These are phyloP conservation scores for Brachylomia viminalis DNA, from an alignment of 2,888 invertebrate species.

Conservation along the genomic window DNA sequence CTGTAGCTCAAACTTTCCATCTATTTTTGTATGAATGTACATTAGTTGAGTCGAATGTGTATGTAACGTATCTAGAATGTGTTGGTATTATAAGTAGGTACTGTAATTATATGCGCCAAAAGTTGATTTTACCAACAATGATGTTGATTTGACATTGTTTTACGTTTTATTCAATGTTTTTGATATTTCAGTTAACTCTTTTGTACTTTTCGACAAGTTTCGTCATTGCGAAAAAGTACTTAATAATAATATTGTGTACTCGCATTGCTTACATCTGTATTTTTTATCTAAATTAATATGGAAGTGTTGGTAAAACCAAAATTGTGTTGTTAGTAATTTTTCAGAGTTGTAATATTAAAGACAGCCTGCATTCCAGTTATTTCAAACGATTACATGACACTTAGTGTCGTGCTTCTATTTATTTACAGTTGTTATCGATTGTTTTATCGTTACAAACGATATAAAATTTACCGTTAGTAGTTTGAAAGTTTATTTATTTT, in stretches of 20 bases:
- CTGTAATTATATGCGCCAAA: conserved; percentile 73
- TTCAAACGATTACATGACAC: conserved; percentile 45
- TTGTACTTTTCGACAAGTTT: conserved; percentile 60
- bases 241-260: conserved; percentile 39
- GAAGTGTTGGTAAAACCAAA: conserved; percentile 58
- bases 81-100: conserved; percentile 57
- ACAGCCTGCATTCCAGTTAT: conserved; percentile 79
- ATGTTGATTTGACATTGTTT: conserved; percentile 5
- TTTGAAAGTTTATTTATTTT: conserved; percentile 16
- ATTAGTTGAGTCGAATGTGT: conserved; percentile 55
- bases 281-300: conserved; percentile 6
- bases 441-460: conserved; percentile 79
- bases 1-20: conserved; percentile 65
- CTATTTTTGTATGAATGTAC: conserved; percentile 85
- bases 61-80: conserved; percentile 52
- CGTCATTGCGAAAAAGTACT: conserved; percentile 57
- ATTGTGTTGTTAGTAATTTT: conserved; percentile 30
- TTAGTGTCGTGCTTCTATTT: conserved; percentile 55
- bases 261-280: conserved; percentile 21
- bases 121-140: conserved; percentile 57
- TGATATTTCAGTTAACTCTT: conserved; percentile 39
- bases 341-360: conserved; percentile 58
- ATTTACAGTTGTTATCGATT: conserved; percentile 59
- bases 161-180: not conserved
- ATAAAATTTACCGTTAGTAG: conserved; percentile 44